These are phyloP conservation scores for Xylota segnis DNA, from an alignment of 2,888 invertebrate genomes.

Conservation along the genomic window DNA sequence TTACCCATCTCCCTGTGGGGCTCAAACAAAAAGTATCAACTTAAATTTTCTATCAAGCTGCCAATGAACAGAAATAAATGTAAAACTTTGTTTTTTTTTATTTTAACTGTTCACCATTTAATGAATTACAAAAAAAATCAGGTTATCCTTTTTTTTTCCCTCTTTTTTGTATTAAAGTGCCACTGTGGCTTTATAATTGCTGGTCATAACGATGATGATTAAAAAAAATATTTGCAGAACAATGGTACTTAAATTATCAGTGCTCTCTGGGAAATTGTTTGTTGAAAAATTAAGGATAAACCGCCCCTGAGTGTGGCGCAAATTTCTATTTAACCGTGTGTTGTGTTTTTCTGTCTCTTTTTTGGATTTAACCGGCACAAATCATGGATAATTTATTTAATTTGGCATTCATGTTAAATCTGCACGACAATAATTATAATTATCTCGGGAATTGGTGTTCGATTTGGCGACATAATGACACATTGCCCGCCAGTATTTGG, in stretches of 20 bases:
- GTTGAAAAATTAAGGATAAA: background rate
- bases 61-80: background rate
- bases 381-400: conserved; percentile 46
- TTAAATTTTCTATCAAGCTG: background rate
- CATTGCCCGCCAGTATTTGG: background rate
- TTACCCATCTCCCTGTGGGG: background rate
- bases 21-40: background rate
- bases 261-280: conserved; percentile 4
- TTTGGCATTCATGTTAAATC: conserved; percentile 30
- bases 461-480: conserved; percentile 43
- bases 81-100: too few species aligned
- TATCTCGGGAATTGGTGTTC: conserved; percentile 37
- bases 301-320: background rate
- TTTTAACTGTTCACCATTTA: conserved; percentile 10
- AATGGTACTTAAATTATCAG: conserved; percentile 30
- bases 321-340: background rate
- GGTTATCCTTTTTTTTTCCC: background rate
- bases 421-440: conserved; percentile 46
- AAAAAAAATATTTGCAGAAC: conserved; percentile 25
- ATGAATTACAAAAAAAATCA: background rate
- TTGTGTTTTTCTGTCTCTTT: conserved; percentile 11
- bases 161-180: background rate
- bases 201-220: conserved; percentile 6
- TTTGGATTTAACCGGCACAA: conserved; percentile 18
- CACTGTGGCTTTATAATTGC: conserved; percentile 3